Percentiles rank a stretch among this genome's conserved stretches.
phyloP scores from a whole-genome alignment of 2,888 invertebrate species.

The Euplagia quadripunctaria region DNA sequence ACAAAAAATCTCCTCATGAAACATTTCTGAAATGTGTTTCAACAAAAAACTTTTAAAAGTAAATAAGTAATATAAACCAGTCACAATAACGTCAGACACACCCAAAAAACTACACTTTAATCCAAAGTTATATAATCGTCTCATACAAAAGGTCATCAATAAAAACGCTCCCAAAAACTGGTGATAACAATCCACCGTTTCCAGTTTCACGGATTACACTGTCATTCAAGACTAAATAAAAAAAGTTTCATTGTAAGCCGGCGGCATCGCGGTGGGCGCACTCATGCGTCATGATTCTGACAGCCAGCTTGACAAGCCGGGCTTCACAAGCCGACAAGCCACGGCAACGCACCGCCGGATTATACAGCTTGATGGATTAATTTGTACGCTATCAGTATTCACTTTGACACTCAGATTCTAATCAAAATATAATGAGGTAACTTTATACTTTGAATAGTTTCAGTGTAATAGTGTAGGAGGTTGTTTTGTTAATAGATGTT shows the following conservation, averaged over 20 bases:
- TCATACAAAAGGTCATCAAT: slow-evolving; percentile 44
- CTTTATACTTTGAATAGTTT: slow-evolving; percentile 41
- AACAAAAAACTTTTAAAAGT: background rate
- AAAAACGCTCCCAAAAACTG: slow-evolving; percentile 44
- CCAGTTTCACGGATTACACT: slow-evolving; percentile 68
- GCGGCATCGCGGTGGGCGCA: slow-evolving; percentile 74
- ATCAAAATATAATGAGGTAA: slow-evolving; percentile 68
- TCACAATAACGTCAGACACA: background rate
- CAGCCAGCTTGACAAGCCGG: slow-evolving; percentile 75
- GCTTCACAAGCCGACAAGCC: slow-evolving; percentile 58
- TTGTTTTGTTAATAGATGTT: slow-evolving; percentile 38
- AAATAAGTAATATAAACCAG: slow-evolving; percentile 9
- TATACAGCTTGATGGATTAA: slow-evolving; percentile 84
- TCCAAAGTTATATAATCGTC: slow-evolving; percentile 31
- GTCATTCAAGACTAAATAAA: slow-evolving; percentile 48
- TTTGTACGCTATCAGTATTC: slow-evolving; percentile 63
- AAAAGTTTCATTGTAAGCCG: slow-evolving; percentile 59
- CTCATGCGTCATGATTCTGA: slow-evolving; percentile 84
- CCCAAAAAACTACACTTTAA: slow-evolving; percentile 23
- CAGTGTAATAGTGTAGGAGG: slow-evolving; percentile 41
- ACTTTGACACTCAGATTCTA: slow-evolving; percentile 57
- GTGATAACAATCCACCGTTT: slow-evolving; percentile 61
- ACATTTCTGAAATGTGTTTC: background rate
- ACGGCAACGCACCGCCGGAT: slow-evolving; percentile 75
- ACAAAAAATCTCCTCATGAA: too few relatives aligned